Evolutionary conservation across 2,113 vertebrate species (phyloP).

Genomic region (Cricetomys ansorgei): DNA sequence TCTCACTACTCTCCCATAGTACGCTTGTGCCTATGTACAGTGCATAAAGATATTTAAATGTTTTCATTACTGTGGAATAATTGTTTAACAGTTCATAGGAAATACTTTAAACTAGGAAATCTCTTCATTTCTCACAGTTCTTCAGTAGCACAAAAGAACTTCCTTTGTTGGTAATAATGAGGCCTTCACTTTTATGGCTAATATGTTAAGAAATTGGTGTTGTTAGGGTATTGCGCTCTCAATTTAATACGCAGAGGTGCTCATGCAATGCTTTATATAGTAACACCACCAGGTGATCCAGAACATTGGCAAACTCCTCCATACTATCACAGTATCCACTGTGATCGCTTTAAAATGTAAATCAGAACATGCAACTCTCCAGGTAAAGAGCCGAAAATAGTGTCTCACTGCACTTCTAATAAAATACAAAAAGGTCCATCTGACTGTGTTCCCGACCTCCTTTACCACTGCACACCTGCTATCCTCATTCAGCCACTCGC

Average conservation of each 20-base stretch:
- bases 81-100: not conserved
- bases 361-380: not conserved
- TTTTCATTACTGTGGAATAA: not conserved
- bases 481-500: not conserved
- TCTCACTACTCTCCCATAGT: not conserved
- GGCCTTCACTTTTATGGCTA: not conserved
- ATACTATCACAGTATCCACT: not conserved
- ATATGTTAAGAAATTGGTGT: not conserved
- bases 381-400: conserved; percentile 16
- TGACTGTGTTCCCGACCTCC: not conserved
- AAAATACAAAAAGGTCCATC: not conserved
- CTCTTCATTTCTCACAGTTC: conserved; percentile 6
- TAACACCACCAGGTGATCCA: not conserved
- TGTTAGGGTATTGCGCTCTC: not conserved
- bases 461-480: not conserved
- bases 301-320: not conserved
- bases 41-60: not conserved
- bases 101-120: not conserved
- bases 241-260: not conserved
- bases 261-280: not conserved
- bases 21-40: not conserved
- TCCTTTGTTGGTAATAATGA: not conserved
- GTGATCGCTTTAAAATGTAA: conserved; percentile 18
- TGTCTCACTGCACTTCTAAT: not conserved
- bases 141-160: not conserved